A percentile compares a stretch with the other conserved stretches of the same genome.
Conservation (phyloP, 2,888 invertebrate genomes). For the Habroteleia sp. region DNA sequence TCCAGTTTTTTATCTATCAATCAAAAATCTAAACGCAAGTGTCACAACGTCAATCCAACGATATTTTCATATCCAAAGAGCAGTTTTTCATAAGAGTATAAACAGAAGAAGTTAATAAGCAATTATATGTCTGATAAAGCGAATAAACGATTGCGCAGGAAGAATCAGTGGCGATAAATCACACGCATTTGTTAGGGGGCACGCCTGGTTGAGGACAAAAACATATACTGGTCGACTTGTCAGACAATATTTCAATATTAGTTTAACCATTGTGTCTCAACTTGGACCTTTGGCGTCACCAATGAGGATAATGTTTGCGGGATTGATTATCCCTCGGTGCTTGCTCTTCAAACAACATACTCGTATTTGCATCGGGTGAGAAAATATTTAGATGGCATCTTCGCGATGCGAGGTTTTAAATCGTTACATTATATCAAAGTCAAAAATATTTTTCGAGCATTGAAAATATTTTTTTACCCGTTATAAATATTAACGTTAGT, state of each 20-base stretch:
- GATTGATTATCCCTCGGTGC: slow-evolving; percentile 65
- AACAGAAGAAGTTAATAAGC: slow-evolving; percentile 48
- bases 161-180: slow-evolving; percentile 75
- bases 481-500: slow-evolving; percentile 11
- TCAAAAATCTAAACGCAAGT: too few relatives aligned
- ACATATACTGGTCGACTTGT: slow-evolving; percentile 75
- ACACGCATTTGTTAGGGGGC: slow-evolving; percentile 75
- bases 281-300: slow-evolving; percentile 60
- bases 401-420: slow-evolving; percentile 1
- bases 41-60: too few relatives aligned
- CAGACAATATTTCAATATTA: slow-evolving; percentile 80
- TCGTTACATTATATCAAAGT: slow-evolving; percentile 17
- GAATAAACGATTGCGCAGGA: slow-evolving; percentile 67
- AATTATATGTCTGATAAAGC: slow-evolving; percentile 33
- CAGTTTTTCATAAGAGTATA: not conserved
- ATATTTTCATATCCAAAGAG: too few relatives aligned
- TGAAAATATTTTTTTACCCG: slow-evolving; percentile 9
- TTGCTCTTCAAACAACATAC: slow-evolving; percentile 61
- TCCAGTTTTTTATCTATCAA: too few relatives aligned
- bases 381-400: slow-evolving; percentile 51
- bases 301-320: slow-evolving; percentile 64
- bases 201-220: slow-evolving; percentile 77
- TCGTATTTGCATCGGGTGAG: slow-evolving; percentile 33
- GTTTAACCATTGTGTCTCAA: slow-evolving; percentile 76
- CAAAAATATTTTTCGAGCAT: slow-evolving; percentile 2